Conservation (phyloP, 1,140 invertebrate species). For the Monomorium pharaonis region DNA sequence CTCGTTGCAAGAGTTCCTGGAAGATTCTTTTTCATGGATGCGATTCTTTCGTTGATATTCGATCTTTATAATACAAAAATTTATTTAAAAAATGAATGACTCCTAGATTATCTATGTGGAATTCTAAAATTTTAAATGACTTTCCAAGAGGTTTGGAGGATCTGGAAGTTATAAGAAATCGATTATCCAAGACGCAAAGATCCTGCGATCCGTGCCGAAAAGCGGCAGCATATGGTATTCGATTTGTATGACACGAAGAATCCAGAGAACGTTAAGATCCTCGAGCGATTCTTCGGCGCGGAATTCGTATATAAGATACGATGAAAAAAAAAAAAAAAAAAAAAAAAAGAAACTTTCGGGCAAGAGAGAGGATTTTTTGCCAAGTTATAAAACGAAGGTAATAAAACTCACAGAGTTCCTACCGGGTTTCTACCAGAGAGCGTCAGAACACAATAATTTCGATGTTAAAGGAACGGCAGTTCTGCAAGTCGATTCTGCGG, state of each 20-base stretch:
- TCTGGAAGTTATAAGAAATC: background rate
- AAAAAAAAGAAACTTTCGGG: background rate
- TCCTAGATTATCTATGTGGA: background rate
- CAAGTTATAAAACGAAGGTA: background rate
- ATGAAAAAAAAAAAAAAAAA: background rate
- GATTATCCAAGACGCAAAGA: background rate
- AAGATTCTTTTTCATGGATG: background rate
- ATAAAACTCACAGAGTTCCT: background rate
- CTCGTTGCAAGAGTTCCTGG: background rate
- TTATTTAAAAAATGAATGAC: background rate
- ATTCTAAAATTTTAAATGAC: background rate
- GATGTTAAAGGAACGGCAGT: constrained; percentile 32
- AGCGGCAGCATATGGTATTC: background rate
- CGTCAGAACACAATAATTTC: constrained; percentile 38
- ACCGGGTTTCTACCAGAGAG: background rate
- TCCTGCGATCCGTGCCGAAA: background rate
- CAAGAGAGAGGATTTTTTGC: background rate
- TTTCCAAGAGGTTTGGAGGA: background rate
- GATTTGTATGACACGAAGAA: background rate
- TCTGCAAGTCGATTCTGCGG: constrained; percentile 9
- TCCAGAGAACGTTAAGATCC: background rate
- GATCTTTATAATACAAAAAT: background rate
- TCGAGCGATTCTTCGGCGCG: background rate
- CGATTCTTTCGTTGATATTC: background rate
- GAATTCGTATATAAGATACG: background rate